Percentiles rank a stretch among this genome's conserved stretches.
Evolutionary conservation across 1,140 invertebrate genomes (phyloP).

Genomic region (Drosophila bocqueti): DNA sequence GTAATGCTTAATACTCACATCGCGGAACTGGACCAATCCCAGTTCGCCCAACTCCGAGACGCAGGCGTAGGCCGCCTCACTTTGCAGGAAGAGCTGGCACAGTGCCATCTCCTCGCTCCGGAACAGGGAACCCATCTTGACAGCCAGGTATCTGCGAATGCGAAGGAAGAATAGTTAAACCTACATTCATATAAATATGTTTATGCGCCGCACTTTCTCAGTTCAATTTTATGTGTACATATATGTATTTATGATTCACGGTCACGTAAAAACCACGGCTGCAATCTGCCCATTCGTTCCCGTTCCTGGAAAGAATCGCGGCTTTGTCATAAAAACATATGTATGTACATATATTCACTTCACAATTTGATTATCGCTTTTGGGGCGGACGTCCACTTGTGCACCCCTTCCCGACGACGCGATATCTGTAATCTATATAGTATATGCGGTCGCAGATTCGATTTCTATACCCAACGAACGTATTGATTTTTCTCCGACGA

Average conservation of each 20-base stretch:
- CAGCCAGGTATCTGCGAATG: conserved; percentile 36
- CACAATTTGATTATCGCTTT: conserved; percentile 24
- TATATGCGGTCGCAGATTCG: conserved; percentile 29
- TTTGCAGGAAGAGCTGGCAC: conserved; percentile 95
- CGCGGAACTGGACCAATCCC: conserved; percentile 95
- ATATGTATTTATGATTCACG: conserved; percentile 20
- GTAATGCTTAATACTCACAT: conserved; percentile 88
- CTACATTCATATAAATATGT: background rate
- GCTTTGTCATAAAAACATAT: conserved; percentile 16
- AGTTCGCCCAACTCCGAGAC: conserved; percentile 95
- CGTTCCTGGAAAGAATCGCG: conserved; percentile 3
- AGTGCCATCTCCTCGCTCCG: conserved; percentile 95
- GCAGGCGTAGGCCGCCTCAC: conserved; percentile 95
- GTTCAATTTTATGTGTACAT: background rate
- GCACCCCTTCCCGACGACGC: conserved; percentile 1
- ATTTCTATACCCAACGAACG: conserved; percentile 45
- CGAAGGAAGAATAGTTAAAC: background rate
- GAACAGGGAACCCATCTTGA: conserved; percentile 90
- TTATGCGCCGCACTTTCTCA: conserved; percentile 7
- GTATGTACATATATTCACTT: conserved; percentile 3
- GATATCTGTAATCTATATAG: conserved; percentile 48
- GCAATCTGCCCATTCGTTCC: conserved; percentile 13
- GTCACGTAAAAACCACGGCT: background rate
- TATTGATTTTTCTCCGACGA: conserved; percentile 46
- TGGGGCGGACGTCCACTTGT: conserved; percentile 12